These are phyloP conservation scores for Antennarius maculatus DNA, from an alignment of 2,797 vertebrate species.

Conservation along the genomic window DNA sequence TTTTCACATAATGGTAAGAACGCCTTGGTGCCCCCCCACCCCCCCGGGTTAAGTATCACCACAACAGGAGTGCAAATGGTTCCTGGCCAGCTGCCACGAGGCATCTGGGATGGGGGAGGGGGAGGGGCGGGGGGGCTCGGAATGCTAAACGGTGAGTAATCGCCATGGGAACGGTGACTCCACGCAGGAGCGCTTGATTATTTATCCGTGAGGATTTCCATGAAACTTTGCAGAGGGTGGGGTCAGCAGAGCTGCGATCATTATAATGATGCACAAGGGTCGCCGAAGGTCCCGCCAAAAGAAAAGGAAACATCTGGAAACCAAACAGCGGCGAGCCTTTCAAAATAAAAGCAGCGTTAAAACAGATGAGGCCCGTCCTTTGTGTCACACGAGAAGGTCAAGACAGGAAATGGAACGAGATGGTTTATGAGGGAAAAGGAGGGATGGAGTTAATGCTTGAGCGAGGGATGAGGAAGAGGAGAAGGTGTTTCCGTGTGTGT, in stretches of 20 bases:
- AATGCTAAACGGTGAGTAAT: neutral
- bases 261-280: too few relatives aligned
- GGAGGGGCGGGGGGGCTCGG: conserved; percentile 10
- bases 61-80: conserved; percentile 51
- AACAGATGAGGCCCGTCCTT: conserved; percentile 16
- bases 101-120: conserved; percentile 41
- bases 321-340: neutral
- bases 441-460: neutral
- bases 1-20: conserved; percentile 19
- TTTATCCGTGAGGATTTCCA: neutral
- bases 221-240: too few relatives aligned
- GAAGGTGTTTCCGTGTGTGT: conserved; percentile 29
- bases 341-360: neutral
- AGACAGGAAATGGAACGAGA: conserved; percentile 40
- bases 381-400: conserved; percentile 49
- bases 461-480: conserved; percentile 9
- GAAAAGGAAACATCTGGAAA: neutral
- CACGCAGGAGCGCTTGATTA: too few relatives aligned
- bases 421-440: conserved; percentile 26
- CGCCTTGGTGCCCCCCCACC: conserved; percentile 8
- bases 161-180: neutral
- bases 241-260: too few relatives aligned
- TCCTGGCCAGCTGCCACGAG: conserved; percentile 53
- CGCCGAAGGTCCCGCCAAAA: neutral
- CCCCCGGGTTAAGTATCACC: conserved; percentile 23